phyloP scores from a whole-genome alignment of 1,140 invertebrate genomes.

The Anastrepha obliqua region DNA sequence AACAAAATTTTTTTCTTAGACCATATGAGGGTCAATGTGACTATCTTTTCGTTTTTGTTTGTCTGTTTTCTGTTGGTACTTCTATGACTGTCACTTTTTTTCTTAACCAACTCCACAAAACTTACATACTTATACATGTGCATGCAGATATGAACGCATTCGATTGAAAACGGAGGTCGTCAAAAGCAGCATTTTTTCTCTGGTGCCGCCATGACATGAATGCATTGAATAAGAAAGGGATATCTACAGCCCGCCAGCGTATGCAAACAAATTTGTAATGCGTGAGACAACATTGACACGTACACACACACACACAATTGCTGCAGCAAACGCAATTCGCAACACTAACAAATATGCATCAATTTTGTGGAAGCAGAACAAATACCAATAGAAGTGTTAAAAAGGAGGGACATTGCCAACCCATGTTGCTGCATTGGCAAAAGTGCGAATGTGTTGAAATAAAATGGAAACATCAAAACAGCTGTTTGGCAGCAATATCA shows the following conservation, averaged over 20 bases:
- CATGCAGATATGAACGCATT: too few relatives aligned
- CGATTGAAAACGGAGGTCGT: too few relatives aligned
- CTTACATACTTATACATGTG: too few relatives aligned
- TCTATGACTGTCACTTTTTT: too few relatives aligned
- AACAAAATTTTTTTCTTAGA: too few relatives aligned
- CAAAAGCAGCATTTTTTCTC: background rate
- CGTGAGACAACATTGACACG: conserved; percentile 3
- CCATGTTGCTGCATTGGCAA: conserved; percentile 8
- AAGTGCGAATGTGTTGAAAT: background rate
- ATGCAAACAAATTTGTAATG: conserved; percentile 35
- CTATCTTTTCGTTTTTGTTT: too few relatives aligned
- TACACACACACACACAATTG: background rate
- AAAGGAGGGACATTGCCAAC: background rate
- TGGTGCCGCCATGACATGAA: background rate
- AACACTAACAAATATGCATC: background rate
- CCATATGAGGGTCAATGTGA: too few relatives aligned
- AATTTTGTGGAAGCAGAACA: background rate
- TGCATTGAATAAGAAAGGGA: conserved; percentile 7
- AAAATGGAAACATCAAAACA: conserved; percentile 34
- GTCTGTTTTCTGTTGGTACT: too few relatives aligned
- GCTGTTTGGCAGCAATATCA: conserved; percentile 9
- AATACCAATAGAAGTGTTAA: background rate
- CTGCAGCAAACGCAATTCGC: background rate
- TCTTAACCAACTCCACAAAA: too few relatives aligned
- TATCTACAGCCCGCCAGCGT: background rate